Percentiles rank a stretch among this genome's conserved stretches.
These are phyloP conservation scores for Graptemys geographica DNA, from an alignment of 2,797 vertebrate genomes.

Conservation along the genomic window DNA sequence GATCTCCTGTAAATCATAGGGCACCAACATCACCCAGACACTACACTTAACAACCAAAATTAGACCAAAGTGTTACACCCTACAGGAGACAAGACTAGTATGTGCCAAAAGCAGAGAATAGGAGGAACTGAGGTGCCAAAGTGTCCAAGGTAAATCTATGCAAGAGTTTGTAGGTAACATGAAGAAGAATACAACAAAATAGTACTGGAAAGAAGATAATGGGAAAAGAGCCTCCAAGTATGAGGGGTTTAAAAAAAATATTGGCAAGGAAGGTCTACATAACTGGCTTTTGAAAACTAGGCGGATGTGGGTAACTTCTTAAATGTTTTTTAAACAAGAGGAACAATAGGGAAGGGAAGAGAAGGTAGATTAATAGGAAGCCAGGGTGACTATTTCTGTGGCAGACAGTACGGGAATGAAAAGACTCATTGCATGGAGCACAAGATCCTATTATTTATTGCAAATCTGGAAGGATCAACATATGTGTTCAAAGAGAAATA, in stretches of 20 bases:
- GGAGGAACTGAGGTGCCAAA: neutral
- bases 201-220: fast-evolving
- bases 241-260: neutral
- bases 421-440: neutral
- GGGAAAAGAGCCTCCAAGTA: neutral
- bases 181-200: neutral
- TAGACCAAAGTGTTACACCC: neutral
- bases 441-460: neutral
- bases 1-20: neutral
- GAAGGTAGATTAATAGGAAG: neutral
- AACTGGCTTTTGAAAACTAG: neutral
- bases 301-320: neutral
- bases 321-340: neutral
- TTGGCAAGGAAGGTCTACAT: neutral
- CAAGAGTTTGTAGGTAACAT: neutral
- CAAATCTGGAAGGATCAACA: neutral
- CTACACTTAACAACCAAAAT: neutral
- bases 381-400: neutral
- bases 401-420: neutral
- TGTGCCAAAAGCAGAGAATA: neutral
- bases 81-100: neutral
- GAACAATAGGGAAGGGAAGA: neutral
- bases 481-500: neutral
- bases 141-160: neutral
- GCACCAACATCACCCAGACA: neutral